Conservation (phyloP, 2,888 invertebrate genomes). For the Ochropleura plecta region DNA sequence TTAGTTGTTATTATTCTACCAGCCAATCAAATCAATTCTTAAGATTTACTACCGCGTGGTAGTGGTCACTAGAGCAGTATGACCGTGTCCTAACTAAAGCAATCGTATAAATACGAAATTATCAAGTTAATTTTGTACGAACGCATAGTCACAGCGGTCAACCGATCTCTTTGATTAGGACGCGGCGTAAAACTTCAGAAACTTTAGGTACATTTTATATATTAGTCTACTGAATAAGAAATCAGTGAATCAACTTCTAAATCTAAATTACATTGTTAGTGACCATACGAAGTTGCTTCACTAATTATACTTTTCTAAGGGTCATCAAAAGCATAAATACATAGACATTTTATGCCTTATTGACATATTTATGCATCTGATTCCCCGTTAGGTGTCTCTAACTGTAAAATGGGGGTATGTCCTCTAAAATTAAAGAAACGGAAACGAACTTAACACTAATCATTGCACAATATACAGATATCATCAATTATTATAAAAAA, state of each 20-base stretch:
- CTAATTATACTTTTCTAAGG: not conserved
- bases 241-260: constrained; percentile 33
- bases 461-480: constrained; percentile 82
- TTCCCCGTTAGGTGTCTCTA: constrained; percentile 62
- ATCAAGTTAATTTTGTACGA: not conserved
- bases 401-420: constrained; percentile 72
- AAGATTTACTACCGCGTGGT: not conserved
- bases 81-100: not conserved
- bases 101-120: not conserved
- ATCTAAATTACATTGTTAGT: constrained; percentile 16
- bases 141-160: too few relatives aligned
- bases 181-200: not conserved
- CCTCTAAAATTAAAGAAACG: constrained; percentile 71
- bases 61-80: not conserved
- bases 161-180: not conserved
- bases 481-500: constrained; percentile 64
- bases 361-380: constrained; percentile 49
- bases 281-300: constrained; percentile 8
- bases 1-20: not conserved
- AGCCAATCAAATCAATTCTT: not conserved
- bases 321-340: constrained; percentile 48
- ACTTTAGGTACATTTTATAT: not conserved
- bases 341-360: constrained; percentile 52
- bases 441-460: constrained; percentile 70
- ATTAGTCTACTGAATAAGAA: constrained; percentile 10